These are phyloP conservation scores for Phalacrocorax aristotelis DNA, from an alignment of 2,113 vertebrate genomes.

Conservation along the genomic window DNA sequence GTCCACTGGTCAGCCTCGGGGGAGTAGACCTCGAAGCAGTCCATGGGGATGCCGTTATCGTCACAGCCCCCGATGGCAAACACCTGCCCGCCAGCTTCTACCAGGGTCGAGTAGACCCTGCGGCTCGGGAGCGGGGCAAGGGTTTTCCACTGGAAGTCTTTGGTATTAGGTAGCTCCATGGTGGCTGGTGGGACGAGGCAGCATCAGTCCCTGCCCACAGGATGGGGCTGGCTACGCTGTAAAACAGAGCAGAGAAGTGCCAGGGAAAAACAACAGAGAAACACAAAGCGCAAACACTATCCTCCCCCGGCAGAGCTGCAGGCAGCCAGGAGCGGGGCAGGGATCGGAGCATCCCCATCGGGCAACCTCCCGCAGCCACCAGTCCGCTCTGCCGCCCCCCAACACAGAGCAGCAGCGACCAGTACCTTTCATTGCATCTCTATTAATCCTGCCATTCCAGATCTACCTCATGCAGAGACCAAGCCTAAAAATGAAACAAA, in stretches of 20 bases:
- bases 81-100: slow-evolving; percentile 88
- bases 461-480: neutral
- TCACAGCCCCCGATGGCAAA: slow-evolving; percentile 94
- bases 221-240: neutral
- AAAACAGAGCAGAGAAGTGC: neutral
- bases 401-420: accelerated
- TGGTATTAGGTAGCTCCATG: slow-evolving; percentile 86
- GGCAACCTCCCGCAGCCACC: neutral
- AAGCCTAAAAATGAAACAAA: slow-evolving; percentile 33
- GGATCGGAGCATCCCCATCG: neutral
- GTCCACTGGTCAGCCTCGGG: slow-evolving; percentile 93
- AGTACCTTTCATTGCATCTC: slow-evolving; percentile 10
- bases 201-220: neutral
- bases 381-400: neutral
- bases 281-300: accelerated
- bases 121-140: slow-evolving; percentile 86
- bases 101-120: slow-evolving; percentile 89
- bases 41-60: slow-evolving; percentile 83
- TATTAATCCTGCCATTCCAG: slow-evolving; percentile 4
- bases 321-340: neutral
- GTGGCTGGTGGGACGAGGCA: neutral
- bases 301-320: neutral
- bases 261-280: neutral
- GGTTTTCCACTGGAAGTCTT: slow-evolving; percentile 93
- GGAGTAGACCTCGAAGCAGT: slow-evolving; percentile 87